Conservation (phyloP, 2,113 vertebrate species). For the Siniperca chuatsi region DNA sequence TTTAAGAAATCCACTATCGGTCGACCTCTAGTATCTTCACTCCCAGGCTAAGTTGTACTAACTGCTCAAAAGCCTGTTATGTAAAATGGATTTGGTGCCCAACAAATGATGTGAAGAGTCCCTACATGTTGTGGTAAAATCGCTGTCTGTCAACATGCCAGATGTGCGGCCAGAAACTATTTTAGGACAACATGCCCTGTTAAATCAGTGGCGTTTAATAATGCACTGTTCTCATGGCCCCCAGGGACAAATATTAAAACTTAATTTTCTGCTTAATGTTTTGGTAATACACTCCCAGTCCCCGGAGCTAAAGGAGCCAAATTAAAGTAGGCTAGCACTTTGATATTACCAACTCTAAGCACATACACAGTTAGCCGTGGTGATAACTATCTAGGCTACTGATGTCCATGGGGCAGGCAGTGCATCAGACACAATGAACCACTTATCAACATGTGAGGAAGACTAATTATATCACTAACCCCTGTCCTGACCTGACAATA, state of each 20-base stretch:
- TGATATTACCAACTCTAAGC: conserved; percentile 40
- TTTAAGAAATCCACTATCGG: no score
- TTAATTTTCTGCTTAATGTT: conserved; percentile 71
- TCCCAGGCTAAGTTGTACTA: neutral
- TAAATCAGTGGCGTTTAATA: conserved; percentile 46
- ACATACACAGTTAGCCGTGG: neutral
- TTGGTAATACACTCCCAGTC: conserved; percentile 59
- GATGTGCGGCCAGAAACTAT: conserved; percentile 13
- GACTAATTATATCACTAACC: conserved; percentile 16
- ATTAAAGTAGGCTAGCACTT: conserved; percentile 58
- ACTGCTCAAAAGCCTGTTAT: conserved; percentile 52
- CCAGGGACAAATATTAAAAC: conserved; percentile 51
- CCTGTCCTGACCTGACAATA: neutral
- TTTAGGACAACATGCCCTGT: conserved; percentile 28
- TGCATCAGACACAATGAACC: conserved; percentile 26
- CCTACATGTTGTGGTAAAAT: conserved; percentile 20
- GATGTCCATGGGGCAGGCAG: conserved; percentile 35
- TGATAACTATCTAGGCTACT: conserved; percentile 28
- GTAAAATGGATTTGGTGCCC: conserved; percentile 51
- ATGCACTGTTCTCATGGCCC: conserved; percentile 31
- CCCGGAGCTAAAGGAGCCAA: conserved; percentile 41
- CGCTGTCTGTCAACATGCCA: conserved; percentile 23
- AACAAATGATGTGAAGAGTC: conserved; percentile 34
- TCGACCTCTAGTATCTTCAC: neutral
- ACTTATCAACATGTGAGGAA: conserved; percentile 16